Conservation (phyloP, 2,113 vertebrate species). For the Macquaria australasica region DNA sequence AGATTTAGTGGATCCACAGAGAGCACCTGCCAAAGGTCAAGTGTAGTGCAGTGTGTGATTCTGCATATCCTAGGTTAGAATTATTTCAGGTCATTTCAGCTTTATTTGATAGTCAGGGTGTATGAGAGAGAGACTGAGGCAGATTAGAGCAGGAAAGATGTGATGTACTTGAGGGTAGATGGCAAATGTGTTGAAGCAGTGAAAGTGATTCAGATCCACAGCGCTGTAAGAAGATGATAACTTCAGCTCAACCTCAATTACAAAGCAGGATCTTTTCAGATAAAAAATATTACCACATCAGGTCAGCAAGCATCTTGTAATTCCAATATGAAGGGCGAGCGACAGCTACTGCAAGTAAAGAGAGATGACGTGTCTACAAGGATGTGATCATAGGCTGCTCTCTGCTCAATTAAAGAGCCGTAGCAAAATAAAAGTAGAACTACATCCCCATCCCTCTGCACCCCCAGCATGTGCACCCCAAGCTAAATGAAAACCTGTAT, state of each 20-base stretch:
- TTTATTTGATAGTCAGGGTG: conserved; percentile 13
- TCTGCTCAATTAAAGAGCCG: background rate
- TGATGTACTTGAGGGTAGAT: background rate
- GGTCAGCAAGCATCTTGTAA: conserved; percentile 14
- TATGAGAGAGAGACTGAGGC: background rate
- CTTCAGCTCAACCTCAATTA: conserved; percentile 18
- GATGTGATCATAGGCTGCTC: background rate
- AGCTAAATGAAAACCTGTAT: conserved; percentile 33
- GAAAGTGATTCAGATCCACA: conserved; percentile 9
- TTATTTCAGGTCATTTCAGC: conserved; percentile 54
- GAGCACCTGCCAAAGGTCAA: conserved; percentile 59
- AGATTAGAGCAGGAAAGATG: conserved; percentile 1
- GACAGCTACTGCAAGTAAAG: conserved; percentile 6
- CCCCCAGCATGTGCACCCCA: background rate
- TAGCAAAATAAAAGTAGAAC: background rate
- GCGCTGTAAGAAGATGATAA: background rate
- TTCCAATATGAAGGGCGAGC: background rate
- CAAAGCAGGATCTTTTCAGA: conserved; percentile 17
- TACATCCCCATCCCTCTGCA: background rate
- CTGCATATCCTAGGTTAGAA: conserved; percentile 42
- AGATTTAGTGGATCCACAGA: conserved; percentile 45
- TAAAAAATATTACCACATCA: conserved; percentile 8
- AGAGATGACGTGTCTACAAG: background rate
- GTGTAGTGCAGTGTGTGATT: conserved; percentile 8
- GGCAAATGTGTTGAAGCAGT: conserved; percentile 10